phyloP scores from a whole-genome alignment of 2,797 vertebrate species.

The Tragopan temminckii region DNA sequence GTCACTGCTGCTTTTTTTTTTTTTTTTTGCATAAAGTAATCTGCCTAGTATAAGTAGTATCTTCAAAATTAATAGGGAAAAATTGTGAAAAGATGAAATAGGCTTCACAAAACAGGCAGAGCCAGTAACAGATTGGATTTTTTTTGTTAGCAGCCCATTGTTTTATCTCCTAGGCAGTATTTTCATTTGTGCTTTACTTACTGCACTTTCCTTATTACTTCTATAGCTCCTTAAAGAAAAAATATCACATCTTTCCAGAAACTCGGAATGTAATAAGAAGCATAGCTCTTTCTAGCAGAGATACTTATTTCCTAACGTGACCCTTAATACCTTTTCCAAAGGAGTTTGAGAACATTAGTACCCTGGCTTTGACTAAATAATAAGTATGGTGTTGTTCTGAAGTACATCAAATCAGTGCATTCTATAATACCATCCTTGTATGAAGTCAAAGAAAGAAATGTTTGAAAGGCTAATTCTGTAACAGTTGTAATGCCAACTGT shows the following conservation, averaged over 20 bases:
- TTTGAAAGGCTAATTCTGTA: slow-evolving; percentile 72
- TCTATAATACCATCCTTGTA: background rate
- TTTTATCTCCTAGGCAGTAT: background rate
- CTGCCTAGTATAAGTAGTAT: background rate
- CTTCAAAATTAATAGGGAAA: background rate
- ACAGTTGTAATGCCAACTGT: slow-evolving; percentile 54
- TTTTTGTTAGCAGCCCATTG: background rate
- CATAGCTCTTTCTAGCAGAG: background rate
- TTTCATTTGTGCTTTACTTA: background rate
- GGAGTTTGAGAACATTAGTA: background rate
- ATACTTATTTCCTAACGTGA: background rate
- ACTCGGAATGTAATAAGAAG: background rate
- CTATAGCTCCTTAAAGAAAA: background rate
- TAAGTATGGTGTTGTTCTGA: background rate
- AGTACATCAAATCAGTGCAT: background rate
- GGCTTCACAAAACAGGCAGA: background rate
- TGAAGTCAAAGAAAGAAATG: slow-evolving; percentile 20
- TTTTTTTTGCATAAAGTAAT: background rate
- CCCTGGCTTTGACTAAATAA: background rate
- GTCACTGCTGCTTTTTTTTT: background rate
- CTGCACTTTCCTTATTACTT: background rate
- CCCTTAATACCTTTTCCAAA: background rate
- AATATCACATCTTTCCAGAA: background rate
- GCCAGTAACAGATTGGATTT: background rate
- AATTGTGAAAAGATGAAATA: background rate